Percentiles rank a stretch among this genome's conserved stretches.
phyloP scores from a whole-genome alignment of 1,140 invertebrate species.

The Drosophila nigromelanica region DNA sequence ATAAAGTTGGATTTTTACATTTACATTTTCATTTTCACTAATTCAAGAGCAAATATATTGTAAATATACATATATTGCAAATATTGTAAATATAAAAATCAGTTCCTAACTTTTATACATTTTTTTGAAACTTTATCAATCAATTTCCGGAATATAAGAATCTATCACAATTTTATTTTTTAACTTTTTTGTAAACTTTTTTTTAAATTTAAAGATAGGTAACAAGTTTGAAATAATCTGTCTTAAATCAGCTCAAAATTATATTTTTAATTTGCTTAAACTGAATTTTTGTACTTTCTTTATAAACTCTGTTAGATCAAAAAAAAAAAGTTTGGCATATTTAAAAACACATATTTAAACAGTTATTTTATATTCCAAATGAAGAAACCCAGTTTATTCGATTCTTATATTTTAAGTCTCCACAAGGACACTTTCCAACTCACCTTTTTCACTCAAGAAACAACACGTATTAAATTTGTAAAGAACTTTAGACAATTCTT shows the following conservation, averaged over 20 bases:
- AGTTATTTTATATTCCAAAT: neutral
- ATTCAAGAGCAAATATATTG: neutral
- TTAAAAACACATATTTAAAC: slow-evolving; percentile 7
- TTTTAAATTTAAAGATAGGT: too few relatives aligned
- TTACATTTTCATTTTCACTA: neutral
- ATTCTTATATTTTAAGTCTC: neutral
- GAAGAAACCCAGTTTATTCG: neutral
- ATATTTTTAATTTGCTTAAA: neutral
- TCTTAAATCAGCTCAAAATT: neutral
- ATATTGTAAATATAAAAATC: neutral
- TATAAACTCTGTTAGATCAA: neutral
- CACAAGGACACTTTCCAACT: slow-evolving; percentile 56
- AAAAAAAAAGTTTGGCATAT: neutral
- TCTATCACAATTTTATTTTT: too few relatives aligned
- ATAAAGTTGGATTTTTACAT: neutral
- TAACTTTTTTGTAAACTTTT: too few relatives aligned
- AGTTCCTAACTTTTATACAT: too few relatives aligned
- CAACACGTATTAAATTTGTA: slow-evolving; percentile 40
- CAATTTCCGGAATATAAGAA: too few relatives aligned
- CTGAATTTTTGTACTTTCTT: neutral
- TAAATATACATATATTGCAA: neutral
- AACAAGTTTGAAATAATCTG: neutral
- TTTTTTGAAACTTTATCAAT: too few relatives aligned
- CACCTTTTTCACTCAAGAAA: slow-evolving; percentile 73
- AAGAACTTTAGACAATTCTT: slow-evolving; percentile 47